Conservation (phyloP, 2,113 vertebrate genomes). For the Trichechus manatus region DNA sequence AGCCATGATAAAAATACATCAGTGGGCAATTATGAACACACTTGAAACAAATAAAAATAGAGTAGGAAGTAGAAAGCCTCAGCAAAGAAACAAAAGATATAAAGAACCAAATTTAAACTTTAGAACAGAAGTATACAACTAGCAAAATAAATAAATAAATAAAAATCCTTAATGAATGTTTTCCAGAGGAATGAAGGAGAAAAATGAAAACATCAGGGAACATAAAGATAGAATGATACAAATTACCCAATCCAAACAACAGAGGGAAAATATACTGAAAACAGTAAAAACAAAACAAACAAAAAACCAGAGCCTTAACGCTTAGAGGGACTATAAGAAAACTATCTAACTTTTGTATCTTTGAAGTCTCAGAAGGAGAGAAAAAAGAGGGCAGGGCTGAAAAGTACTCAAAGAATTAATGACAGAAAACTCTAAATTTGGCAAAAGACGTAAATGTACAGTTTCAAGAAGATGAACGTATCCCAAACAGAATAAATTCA, state of each 20-base stretch:
- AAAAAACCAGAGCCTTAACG: too few species aligned
- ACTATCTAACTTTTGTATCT: too few species aligned
- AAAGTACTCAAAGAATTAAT: too few species aligned
- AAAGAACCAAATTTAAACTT: background rate
- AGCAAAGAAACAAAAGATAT: background rate
- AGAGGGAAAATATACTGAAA: background rate
- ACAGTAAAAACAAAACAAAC: too few species aligned
- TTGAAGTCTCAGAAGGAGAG: too few species aligned
- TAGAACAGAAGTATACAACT: background rate
- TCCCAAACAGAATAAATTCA: too few species aligned
- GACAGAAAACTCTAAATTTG: too few species aligned
- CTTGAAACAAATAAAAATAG: background rate
- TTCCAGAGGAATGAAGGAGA: background rate
- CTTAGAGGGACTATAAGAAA: too few species aligned
- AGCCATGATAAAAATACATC: background rate
- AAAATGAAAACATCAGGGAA: background rate
- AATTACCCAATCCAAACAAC: background rate
- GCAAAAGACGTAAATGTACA: too few species aligned
- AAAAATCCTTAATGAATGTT: background rate
- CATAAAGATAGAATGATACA: background rate
- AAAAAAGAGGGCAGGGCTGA: too few species aligned
- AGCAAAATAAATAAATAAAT: background rate
- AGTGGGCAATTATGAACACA: background rate
- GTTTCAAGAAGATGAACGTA: too few species aligned
- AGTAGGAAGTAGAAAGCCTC: background rate